Evolutionary conservation across 2,888 invertebrate genomes (phyloP).

Genomic region (Aphodius sticticus): DNA sequence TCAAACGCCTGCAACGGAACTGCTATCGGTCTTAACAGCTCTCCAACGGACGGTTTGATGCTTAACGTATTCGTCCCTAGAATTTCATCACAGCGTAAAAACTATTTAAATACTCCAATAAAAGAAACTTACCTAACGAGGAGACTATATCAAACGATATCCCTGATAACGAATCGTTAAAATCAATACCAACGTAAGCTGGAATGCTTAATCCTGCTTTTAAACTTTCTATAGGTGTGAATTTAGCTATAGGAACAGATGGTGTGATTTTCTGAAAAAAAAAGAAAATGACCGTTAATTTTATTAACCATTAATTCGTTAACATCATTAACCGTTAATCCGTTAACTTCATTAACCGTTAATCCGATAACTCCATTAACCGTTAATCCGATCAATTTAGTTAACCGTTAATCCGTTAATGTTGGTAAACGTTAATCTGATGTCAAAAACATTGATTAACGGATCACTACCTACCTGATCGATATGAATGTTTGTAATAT

Average conservation of each 20-base stretch:
- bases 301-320: not conserved
- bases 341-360: no score
- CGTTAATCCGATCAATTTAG: no score
- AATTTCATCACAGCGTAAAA: constrained; percentile 28
- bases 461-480: constrained; percentile 8
- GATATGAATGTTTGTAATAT: constrained; percentile 68
- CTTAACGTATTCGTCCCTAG: constrained; percentile 68
- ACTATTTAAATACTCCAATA: not conserved
- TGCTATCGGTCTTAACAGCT: constrained; percentile 81
- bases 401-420: no score
- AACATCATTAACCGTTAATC: no score
- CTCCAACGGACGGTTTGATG: constrained; percentile 86
- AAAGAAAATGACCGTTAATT: not conserved
- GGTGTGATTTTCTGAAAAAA: constrained; percentile 66
- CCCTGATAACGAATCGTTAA: constrained; percentile 91
- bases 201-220: constrained; percentile 70
- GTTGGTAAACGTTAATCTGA: no score
- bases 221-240: constrained; percentile 72
- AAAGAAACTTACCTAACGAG: constrained; percentile 61
- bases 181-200: constrained; percentile 85
- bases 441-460: not conserved
- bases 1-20: constrained; percentile 77
- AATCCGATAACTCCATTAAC: no score
- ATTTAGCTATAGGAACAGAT: constrained; percentile 79
- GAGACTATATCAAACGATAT: constrained; percentile 80